Evolutionary conservation across 37 sponge, comb jelly and placozoan species (phyloP), one percentile per base, ranked within the genome.

Genomic region (Haliclona indistincta): DNA sequence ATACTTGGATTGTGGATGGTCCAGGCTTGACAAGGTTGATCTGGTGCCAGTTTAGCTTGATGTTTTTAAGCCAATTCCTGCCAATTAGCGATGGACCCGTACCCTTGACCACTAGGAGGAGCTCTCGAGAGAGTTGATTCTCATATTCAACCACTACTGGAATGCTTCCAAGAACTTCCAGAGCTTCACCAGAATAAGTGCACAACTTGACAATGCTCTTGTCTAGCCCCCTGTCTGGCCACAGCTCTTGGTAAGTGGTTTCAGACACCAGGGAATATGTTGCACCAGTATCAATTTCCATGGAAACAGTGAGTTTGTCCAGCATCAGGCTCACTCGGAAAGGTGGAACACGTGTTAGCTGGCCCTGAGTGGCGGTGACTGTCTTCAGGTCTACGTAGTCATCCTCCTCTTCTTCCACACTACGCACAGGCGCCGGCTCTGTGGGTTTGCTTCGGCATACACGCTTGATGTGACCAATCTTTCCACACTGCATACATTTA

Each of bases 51-150:
- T 74, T 38, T 26, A 74, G 36, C 29, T 32, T 42, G 28, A 62
- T 37, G 42, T 74, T 35, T 42, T 63, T 32, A 25, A 74, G 43
- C 75, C 75, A 74, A 74, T 74, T 63, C 4, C 63, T 17, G 39
- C 75, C 75, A 15, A 76, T 29, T 2, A 76, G 67, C 23, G 37
- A 37, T 17, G 63, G 75, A 26, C 75, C 75, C 64, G 76, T 47
- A 23, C 79, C 79, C 76, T 79, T 54, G 8, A 78, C 70, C 54
- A 78, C 79, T 45, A 71, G 45, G 33, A 80, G 49, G 19, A n/a
- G 33, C 29, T 54, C 39, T 56, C 54, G 53, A 23, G 23, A n/a
- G 28, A 43, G 28, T 36, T 71, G 79, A 37, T 28, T 35, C 23
- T 78, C 52, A 35, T 49, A 43, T 7, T 36, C 29, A 22, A 77